Conservation (phyloP, 2,113 vertebrate genomes). For the Pontoporia blainvillei region DNA sequence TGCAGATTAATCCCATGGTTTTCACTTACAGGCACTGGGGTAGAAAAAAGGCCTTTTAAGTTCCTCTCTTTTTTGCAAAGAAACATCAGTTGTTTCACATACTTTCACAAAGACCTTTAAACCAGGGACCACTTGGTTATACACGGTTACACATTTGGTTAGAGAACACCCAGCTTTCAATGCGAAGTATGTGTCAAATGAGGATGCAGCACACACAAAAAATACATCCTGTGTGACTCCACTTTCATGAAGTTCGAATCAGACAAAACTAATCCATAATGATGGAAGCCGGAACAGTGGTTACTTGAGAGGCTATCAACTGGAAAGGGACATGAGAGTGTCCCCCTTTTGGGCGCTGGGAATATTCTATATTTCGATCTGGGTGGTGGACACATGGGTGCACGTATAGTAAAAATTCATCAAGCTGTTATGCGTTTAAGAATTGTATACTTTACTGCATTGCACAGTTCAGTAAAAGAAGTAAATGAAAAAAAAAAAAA, state of each 20-base stretch:
- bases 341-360: neutral
- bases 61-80: neutral
- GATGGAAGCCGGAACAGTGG: neutral
- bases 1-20: neutral
- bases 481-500: neutral
- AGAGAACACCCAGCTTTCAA: neutral
- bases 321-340: neutral
- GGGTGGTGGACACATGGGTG: neutral
- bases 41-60: neutral
- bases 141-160: neutral
- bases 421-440: neutral
- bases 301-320: accelerated
- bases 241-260: neutral
- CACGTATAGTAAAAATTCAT: neutral
- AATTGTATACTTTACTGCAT: neutral
- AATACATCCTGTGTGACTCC: accelerated
- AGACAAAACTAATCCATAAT: accelerated
- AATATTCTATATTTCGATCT: neutral
- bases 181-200: accelerated
- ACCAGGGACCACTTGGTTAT: neutral
- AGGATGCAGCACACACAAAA: neutral
- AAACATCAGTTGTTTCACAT: neutral
- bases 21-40: neutral
- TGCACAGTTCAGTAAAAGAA: neutral
- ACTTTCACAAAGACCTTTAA: neutral